phyloP scores from a whole-genome alignment of 2,113 vertebrate species.

The Clinocottus analis region DNA sequence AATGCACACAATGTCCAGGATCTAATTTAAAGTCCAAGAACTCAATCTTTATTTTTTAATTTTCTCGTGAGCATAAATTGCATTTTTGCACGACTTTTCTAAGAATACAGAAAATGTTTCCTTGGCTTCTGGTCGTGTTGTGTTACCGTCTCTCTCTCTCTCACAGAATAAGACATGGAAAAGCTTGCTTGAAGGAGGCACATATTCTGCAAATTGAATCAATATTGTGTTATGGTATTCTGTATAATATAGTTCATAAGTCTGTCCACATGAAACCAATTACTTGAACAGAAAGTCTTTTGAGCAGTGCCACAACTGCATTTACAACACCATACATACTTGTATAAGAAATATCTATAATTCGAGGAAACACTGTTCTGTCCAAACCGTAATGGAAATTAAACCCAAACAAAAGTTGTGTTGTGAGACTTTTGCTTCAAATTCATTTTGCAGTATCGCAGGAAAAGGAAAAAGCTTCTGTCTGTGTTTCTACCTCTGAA shows the following conservation, averaged over 20 bases:
- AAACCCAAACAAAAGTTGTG: background rate
- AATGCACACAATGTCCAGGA: background rate
- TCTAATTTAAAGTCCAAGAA: background rate
- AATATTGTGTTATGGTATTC: background rate
- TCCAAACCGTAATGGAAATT: background rate
- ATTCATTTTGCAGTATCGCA: background rate
- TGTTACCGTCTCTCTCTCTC: background rate
- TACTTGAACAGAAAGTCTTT: background rate
- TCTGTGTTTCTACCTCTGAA: background rate
- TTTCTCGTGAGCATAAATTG: background rate
- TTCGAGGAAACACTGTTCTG: background rate
- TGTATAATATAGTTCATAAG: background rate
- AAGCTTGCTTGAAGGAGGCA: background rate
- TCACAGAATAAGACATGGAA: background rate
- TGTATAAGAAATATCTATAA: conserved; percentile 2
- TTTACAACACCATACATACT: background rate
- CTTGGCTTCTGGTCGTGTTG: background rate
- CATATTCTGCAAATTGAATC: background rate
- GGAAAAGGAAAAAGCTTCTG: background rate
- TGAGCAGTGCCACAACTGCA: background rate
- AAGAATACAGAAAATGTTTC: background rate
- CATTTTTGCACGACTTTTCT: background rate
- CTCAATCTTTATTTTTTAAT: background rate
- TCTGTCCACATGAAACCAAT: conserved; percentile 9
- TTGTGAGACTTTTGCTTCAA: background rate